These are phyloP conservation scores for Clarias magur DNA, from an alignment of 2,113 vertebrate species.

Conservation along the genomic window DNA sequence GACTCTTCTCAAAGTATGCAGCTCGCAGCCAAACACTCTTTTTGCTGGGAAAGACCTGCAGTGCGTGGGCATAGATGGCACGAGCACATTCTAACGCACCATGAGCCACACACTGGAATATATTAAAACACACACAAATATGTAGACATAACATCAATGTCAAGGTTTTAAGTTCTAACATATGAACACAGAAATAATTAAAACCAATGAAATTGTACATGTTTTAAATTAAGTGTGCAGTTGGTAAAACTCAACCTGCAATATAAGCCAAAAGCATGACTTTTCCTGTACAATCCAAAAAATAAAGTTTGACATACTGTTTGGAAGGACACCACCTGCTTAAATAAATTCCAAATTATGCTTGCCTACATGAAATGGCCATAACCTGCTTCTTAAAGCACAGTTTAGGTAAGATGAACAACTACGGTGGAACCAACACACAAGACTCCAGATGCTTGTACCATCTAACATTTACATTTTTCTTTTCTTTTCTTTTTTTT, in stretches of 20 bases:
- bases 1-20: conserved; percentile 97
- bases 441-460: too few species aligned
- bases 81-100: conserved; percentile 92
- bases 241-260: not conserved
- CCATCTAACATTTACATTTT: too few species aligned
- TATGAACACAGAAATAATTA: not conserved
- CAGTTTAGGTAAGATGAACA: not conserved
- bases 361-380: not conserved
- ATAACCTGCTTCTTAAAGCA: not conserved
- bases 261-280: not conserved
- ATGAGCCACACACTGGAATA: conserved; percentile 88
- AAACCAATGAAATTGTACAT: not conserved
- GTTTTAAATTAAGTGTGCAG: not conserved
- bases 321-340: not conserved
- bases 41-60: conserved; percentile 98
- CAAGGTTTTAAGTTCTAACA: not conserved
- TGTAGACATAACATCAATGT: not conserved
- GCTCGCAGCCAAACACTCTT: conserved; percentile 98
- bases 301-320: not conserved
- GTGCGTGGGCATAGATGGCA: conserved; percentile 93
- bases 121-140: conserved; percentile 29
- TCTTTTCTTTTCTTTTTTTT: too few species aligned
- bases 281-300: not conserved
- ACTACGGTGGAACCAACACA: not conserved
- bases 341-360: not conserved